Conservation (phyloP, 2,888 invertebrate genomes). For the Tetanocera ferruginea region DNA sequence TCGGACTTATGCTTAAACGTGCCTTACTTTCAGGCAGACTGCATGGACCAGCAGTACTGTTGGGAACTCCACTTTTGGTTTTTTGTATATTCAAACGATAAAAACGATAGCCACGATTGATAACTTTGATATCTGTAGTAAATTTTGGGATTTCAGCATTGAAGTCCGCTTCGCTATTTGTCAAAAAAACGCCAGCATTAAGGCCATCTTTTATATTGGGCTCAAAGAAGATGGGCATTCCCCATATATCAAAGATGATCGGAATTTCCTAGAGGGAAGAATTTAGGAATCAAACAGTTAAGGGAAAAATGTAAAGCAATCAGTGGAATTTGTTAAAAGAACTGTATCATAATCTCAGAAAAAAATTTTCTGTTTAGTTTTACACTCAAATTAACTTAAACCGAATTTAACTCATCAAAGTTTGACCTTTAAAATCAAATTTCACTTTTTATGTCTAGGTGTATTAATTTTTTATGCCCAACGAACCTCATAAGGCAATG, state of each 20-base stretch:
- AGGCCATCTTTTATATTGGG: conserved; percentile 57
- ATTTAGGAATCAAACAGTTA: background rate
- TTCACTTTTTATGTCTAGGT: too few species aligned
- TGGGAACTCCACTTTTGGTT: conserved; percentile 44
- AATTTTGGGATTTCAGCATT: conserved; percentile 46
- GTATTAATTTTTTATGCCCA: too few species aligned
- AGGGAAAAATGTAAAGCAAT: background rate
- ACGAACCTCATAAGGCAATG: too few species aligned
- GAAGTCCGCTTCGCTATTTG: conserved; percentile 52
- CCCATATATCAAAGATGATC: conserved; percentile 57
- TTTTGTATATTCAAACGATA: conserved; percentile 59
- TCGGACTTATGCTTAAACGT: conserved; percentile 56
- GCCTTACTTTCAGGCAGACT: conserved; percentile 43
- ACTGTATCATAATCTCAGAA: background rate
- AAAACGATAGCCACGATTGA: conserved; percentile 56
- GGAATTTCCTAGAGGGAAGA: conserved; percentile 54
- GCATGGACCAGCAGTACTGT: conserved; percentile 14
- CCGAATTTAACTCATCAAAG: background rate
- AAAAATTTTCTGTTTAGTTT: background rate
- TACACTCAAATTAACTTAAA: background rate
- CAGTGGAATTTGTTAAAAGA: background rate
- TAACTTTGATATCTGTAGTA: conserved; percentile 51
- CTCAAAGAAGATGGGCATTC: conserved; percentile 60
- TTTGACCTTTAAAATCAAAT: background rate
- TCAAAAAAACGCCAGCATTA: conserved; percentile 56